phyloP scores from a whole-genome alignment of 2,888 invertebrate species.

The Dicyrtoma fusca region DNA sequence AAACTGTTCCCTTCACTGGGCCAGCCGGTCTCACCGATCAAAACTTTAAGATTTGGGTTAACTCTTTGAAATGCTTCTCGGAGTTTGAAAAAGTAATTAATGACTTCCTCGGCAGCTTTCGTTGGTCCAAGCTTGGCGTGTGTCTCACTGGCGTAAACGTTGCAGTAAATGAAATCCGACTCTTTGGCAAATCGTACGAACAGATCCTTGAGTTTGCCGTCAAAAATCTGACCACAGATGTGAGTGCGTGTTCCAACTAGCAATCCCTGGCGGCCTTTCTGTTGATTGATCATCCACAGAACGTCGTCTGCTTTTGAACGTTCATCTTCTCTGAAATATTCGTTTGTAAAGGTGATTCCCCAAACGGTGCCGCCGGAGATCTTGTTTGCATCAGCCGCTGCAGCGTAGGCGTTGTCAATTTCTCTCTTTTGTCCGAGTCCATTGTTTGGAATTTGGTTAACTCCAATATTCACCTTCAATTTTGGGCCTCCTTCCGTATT shows the following conservation, averaged over 20 bases:
- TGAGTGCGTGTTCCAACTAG: conserved; percentile 51
- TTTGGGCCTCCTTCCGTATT: conserved; percentile 44
- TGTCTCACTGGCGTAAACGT: conserved; percentile 49
- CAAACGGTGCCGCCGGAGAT: conserved; percentile 50
- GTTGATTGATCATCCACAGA: conserved; percentile 51
- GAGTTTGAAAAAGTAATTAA: conserved; percentile 48
- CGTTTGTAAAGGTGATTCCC: conserved; percentile 53
- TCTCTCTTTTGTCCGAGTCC: conserved; percentile 41
- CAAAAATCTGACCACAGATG: conserved; percentile 45
- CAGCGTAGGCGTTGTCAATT: conserved; percentile 52
- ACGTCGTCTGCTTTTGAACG: conserved; percentile 37
- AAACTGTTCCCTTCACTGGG: conserved; percentile 47
- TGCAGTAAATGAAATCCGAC: conserved; percentile 56
- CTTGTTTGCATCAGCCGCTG: conserved; percentile 50
- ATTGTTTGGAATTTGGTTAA: conserved; percentile 45
- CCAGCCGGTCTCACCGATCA: conserved; percentile 56
- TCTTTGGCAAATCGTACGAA: conserved; percentile 46
- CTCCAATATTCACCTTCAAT: conserved; percentile 50
- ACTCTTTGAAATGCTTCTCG: conserved; percentile 46
- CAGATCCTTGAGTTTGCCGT: conserved; percentile 43
- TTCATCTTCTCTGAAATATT: conserved; percentile 41
- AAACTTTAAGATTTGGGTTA: conserved; percentile 50
- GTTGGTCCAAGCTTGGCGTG: conserved; percentile 41
- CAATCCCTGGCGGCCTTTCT: conserved; percentile 34
- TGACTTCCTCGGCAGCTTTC: conserved; percentile 46